Conservation (phyloP, 1,140 invertebrate genomes). For the Metaphire vulgaris region DNA sequence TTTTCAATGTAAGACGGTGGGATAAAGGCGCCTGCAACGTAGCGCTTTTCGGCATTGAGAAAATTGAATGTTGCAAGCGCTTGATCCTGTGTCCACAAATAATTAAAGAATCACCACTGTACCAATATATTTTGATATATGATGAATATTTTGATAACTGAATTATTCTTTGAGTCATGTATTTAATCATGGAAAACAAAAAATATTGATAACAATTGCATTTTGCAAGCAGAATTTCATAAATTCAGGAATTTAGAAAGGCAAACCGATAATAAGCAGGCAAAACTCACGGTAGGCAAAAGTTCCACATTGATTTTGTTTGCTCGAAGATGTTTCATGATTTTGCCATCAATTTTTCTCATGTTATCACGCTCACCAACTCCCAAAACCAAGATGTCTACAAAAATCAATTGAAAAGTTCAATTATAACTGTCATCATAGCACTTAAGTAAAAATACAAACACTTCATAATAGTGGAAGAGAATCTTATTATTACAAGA, state of each 20-base stretch:
- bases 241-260: too few relatives aligned
- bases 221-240: too few relatives aligned
- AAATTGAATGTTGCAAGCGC: slow-evolving; percentile 79
- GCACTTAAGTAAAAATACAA: neutral
- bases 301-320: slow-evolving; percentile 65
- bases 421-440: neutral
- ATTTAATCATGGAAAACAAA: too few relatives aligned
- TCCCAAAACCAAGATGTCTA: slow-evolving; percentile 73
- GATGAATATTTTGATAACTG: too few relatives aligned
- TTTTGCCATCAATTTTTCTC: slow-evolving; percentile 41
- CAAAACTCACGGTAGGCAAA: slow-evolving; percentile 57
- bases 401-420: slow-evolving; percentile 10
- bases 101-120: too few relatives aligned
- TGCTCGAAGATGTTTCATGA: slow-evolving; percentile 56
- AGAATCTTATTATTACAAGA: neutral
- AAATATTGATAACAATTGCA: too few relatives aligned
- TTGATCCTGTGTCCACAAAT: slow-evolving; percentile 57
- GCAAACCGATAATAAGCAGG: neutral
- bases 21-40: slow-evolving; percentile 69
- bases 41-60: slow-evolving; percentile 66
- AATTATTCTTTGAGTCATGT: too few relatives aligned
- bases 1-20: slow-evolving; percentile 57
- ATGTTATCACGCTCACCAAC: slow-evolving; percentile 58
- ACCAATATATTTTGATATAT: too few relatives aligned
- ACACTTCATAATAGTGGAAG: neutral